phyloP scores from a whole-genome alignment of 2,113 vertebrate genomes.

The Nannobrachium achirus region DNA sequence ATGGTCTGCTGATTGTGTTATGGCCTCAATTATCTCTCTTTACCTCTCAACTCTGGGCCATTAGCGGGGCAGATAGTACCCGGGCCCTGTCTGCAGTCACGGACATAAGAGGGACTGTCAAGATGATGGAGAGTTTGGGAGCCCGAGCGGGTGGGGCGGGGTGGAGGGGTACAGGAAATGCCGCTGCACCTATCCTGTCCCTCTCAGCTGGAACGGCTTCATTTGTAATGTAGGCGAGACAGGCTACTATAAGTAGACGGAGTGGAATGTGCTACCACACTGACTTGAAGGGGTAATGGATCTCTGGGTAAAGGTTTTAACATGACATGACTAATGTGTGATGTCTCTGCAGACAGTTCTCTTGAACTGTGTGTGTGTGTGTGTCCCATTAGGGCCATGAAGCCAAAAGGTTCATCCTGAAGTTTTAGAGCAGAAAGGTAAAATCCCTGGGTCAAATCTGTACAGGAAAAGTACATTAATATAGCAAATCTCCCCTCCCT shows the following conservation, averaged over 20 bases:
- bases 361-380: too few relatives aligned
- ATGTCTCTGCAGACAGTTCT: too few relatives aligned
- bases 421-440: too few relatives aligned
- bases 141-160: conserved; percentile 1
- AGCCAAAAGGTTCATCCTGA: too few relatives aligned
- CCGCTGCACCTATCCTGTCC: conserved; percentile 45
- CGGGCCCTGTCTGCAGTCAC: conserved; percentile 42
- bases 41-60: conserved; percentile 64
- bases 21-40: conserved; percentile 68
- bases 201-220: conserved; percentile 26
- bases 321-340: neutral
- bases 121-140: conserved; percentile 53
- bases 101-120: conserved; percentile 51
- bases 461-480: too few relatives aligned
- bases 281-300: neutral
- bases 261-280: conserved; percentile 36
- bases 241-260: conserved; percentile 18
- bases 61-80: conserved; percentile 69
- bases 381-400: too few relatives aligned
- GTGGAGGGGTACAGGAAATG: conserved; percentile 59
- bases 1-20: conserved; percentile 73
- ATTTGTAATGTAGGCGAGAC: conserved; percentile 36
- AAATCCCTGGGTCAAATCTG: too few relatives aligned
- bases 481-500: too few relatives aligned
- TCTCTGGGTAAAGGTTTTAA: neutral